phyloP scores from a whole-genome alignment of 1,140 invertebrate genomes.

The Teleogryllus occipitalis region DNA sequence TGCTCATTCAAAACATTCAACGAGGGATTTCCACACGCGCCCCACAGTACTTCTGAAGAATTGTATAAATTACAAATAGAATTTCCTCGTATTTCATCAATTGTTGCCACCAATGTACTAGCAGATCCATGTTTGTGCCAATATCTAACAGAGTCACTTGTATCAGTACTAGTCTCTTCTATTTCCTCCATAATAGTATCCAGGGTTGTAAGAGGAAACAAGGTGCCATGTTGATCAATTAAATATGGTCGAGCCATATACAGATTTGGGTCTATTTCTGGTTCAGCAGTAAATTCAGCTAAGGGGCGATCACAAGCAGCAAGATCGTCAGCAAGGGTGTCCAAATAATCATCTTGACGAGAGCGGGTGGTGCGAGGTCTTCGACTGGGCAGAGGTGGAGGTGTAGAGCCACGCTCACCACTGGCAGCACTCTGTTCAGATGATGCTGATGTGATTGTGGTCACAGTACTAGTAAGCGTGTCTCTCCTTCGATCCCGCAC shows the following conservation, averaged over 20 bases:
- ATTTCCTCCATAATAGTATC: slow-evolving; percentile 50
- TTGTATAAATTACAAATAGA: slow-evolving; percentile 25
- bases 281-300: slow-evolving; percentile 33
- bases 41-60: slow-evolving; percentile 23
- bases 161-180: slow-evolving; percentile 37
- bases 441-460: slow-evolving; percentile 34
- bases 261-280: slow-evolving; percentile 36
- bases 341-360: slow-evolving; percentile 46
- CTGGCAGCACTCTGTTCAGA: slow-evolving; percentile 29
- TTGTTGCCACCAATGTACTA: slow-evolving; percentile 52
- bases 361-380: slow-evolving; percentile 26
- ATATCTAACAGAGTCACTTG: slow-evolving; percentile 32
- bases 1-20: background rate
- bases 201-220: slow-evolving; percentile 43
- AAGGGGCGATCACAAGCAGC: slow-evolving; percentile 31
- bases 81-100: slow-evolving; percentile 44
- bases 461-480: slow-evolving; percentile 43
- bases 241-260: slow-evolving; percentile 47
- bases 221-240: slow-evolving; percentile 45
- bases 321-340: slow-evolving; percentile 42
- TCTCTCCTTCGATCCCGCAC: slow-evolving; percentile 47
- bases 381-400: slow-evolving; percentile 18
- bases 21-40: slow-evolving; percentile 16
- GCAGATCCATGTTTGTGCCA: slow-evolving; percentile 41
- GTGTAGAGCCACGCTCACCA: background rate